Evolutionary conservation across 1,140 invertebrate genomes (phyloP), one percentile per base, ranked within the genome.

Genomic region (Papilio machaon): DNA sequence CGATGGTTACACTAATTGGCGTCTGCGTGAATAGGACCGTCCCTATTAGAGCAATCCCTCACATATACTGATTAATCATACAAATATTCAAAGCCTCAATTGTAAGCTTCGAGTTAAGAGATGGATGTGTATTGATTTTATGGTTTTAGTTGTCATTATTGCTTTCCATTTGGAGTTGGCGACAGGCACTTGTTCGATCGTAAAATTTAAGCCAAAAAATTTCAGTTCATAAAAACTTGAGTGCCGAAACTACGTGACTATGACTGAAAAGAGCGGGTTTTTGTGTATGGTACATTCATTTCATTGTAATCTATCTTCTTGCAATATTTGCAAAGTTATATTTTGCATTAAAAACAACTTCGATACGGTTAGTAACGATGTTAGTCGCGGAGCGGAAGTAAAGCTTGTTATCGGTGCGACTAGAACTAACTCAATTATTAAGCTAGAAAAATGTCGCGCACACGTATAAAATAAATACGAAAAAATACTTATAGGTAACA

Each of bases 1-100:
- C 64, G 23, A 35, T 67, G 64, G 64, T 35, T 67, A 67, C 64
- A 67, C 64, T 67, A 67, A 67, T 67, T 67, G 64, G 64, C 64
- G 6, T 67, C 64, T 67, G 64, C 11, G 64, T 67, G 64, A 35
- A 67, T 67, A 4, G 23, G 64, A 38, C 64, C 13, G 64, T 67
- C 64, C 23, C 23, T 67, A 67, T 67, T 67, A 67, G 64, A 35
- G 58, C 23, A 67, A 67, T 35, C 23, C 64, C 30, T 19, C 54
- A 58, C 11, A 23, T 64, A 19, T 30, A 30, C 8, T 35, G 64
- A 67, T 64, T 64, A 54, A 54, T 54, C 52, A 64, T 64, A 64
- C 58, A 64, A 23, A 64, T 23, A 52, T 52, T 52, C 49, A 52
- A 52, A 52, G 49, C 49, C 11, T 15, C 49, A 52, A 52, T 52